Evolutionary conservation across 2,888 invertebrate species (phyloP), one percentile per base, ranked within the genome.

Genomic region (Lithophane ornitopus): DNA sequence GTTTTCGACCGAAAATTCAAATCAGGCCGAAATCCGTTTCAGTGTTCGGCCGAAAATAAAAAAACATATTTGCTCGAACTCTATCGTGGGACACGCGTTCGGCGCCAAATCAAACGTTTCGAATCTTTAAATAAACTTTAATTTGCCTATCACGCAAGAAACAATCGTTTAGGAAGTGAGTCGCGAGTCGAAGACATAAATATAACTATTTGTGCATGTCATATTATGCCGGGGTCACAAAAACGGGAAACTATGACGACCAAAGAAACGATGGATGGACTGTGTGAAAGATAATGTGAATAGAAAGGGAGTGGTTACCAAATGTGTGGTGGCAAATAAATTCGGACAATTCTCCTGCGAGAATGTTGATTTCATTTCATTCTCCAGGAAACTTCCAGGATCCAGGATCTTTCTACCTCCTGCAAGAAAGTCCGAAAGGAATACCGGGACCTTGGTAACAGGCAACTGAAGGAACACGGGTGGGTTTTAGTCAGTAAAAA

Each of bases 71-170:
- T 12, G n/a, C 3, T 54, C 54, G 26, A 0, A 14, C 26, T n/a
- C 12, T 56, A 82, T 76, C 19, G 19, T 62, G 39, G 6, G 70
- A 70, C 52, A 84, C 71, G 70, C 46, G 41, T 49, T 46, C 49
- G 28, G 58, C n/a, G 34, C 11, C 8, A 26, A 82, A 78, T 83
- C 46, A 22, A 22, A 70, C 54, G 52, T 70, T 70, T 49, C 41
- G 67, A 54, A 41, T 78, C 70, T 59, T 44, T 8, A 77, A 77
- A 80, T 77, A 76, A 78, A 63, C 44, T 54, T 49, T 46, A 66
- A 19, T 44, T 76, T 65, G 46, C 56, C 1, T 75, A 41, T 58
- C 49, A 82, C n/a, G 44, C 52, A 46, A 61, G 22, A 46, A 67
- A 70, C 16, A 46, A 46, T 58, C 2, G 19, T 58, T 46, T 2